Evolutionary conservation across 2,888 invertebrate genomes (phyloP).

Genomic region (Ethmia dodecea): DNA sequence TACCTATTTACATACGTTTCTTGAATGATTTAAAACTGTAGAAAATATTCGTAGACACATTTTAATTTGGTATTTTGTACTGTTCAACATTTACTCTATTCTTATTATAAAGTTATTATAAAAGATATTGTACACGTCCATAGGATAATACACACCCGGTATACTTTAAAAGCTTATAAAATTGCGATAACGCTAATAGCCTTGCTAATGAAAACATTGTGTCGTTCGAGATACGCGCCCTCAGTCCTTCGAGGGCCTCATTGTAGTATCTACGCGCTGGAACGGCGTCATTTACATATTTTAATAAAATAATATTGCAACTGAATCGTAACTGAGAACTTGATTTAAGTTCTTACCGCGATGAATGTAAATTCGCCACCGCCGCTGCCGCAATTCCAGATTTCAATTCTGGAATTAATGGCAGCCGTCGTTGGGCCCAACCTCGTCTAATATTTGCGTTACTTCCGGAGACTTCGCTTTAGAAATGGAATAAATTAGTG

Average conservation of each 20-base stretch:
- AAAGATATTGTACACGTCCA: no score
- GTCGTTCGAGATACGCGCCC: slow-evolving; percentile 65
- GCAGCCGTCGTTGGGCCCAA: slow-evolving; percentile 65
- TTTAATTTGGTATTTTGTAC: no score
- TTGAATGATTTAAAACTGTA: no score
- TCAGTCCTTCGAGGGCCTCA: slow-evolving; percentile 64
- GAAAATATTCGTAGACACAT: no score
- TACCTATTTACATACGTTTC: no score
- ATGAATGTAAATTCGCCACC: slow-evolving; percentile 76
- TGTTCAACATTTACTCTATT: no score
- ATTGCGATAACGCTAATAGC: slow-evolving; percentile 49
- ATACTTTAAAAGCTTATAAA: no score
- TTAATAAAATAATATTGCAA: slow-evolving; percentile 78
- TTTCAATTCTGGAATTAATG: slow-evolving; percentile 78
- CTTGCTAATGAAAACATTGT: slow-evolving; percentile 69
- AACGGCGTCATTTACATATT: slow-evolving; percentile 75
- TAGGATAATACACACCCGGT: no score
- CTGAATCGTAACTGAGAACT: slow-evolving; percentile 77
- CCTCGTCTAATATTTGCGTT: slow-evolving; percentile 74
- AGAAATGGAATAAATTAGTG: slow-evolving; percentile 71
- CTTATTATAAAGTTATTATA: no score
- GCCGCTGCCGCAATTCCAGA: slow-evolving; percentile 72
- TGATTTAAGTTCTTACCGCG: slow-evolving; percentile 78
- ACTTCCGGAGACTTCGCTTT: slow-evolving; percentile 69
- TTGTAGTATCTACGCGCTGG: slow-evolving; percentile 59